Conservation (phyloP, 2,888 invertebrate species). For the Conistra vaccinii region DNA sequence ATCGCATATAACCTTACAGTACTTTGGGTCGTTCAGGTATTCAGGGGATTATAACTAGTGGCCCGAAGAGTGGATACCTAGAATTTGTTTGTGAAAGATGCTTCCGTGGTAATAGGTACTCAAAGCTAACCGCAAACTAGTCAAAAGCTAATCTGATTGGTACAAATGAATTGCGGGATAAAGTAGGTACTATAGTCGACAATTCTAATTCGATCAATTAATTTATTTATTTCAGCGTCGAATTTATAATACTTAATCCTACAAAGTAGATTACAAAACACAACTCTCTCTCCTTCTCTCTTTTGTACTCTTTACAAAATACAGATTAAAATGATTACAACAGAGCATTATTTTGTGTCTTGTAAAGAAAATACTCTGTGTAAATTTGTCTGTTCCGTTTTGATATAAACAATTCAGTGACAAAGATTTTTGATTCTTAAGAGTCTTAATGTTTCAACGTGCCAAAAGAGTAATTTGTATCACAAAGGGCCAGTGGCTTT, state of each 20-base stretch:
- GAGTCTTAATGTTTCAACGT: neutral
- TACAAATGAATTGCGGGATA: neutral
- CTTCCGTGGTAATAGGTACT: neutral
- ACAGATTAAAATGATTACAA: constrained; percentile 5
- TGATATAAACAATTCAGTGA: neutral
- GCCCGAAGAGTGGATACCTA: neutral
- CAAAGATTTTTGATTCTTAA: neutral
- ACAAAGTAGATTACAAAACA: neutral
- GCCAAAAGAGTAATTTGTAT: neutral
- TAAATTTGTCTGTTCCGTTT: neutral
- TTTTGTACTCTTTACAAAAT: neutral
- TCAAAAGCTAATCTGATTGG: neutral
- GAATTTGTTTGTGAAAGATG: neutral
- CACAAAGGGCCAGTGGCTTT: constrained; percentile 19
- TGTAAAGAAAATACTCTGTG: neutral
- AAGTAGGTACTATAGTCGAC: too few relatives aligned
- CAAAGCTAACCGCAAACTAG: neutral
- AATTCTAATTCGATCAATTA: neutral
- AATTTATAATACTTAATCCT: neutral
- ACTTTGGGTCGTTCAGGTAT: neutral
- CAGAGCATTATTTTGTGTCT: neutral
- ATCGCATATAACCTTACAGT: too few relatives aligned
- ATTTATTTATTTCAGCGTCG: neutral
- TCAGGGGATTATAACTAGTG: neutral
- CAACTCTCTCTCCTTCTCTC: too few relatives aligned